phyloP scores from a whole-genome alignment of 1,140 invertebrate genomes.

The Drosophila pectinifera region DNA sequence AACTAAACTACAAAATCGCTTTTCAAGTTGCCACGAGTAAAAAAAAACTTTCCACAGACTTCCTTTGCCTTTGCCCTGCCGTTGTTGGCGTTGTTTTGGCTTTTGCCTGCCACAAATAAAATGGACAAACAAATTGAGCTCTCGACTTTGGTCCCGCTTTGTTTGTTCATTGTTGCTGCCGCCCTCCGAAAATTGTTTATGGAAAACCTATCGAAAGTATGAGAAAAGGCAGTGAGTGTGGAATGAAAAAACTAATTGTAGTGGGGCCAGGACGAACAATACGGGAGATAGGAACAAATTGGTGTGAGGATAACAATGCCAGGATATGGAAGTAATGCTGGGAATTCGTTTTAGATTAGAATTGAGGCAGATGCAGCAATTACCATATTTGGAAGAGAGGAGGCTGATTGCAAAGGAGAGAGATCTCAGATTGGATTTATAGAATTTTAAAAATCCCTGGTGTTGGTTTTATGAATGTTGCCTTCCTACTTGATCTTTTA shows the following conservation, averaged over 20 bases:
- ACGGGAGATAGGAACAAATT: slow-evolving; percentile 5
- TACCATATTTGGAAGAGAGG: not conserved
- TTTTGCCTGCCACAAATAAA: slow-evolving; percentile 60
- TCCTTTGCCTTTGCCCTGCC: not conserved
- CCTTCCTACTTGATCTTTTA: not conserved
- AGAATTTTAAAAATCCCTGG: no score
- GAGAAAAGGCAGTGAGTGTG: not conserved
- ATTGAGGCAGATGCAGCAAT: slow-evolving; percentile 2
- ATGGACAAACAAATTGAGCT: slow-evolving; percentile 60
- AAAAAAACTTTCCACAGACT: slow-evolving; percentile 24
- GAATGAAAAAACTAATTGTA: slow-evolving; percentile 41
- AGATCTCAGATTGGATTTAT: not conserved
- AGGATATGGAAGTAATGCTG: not conserved
- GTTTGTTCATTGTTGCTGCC: slow-evolving; percentile 14
- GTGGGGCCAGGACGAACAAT: slow-evolving; percentile 9
- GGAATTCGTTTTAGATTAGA: slow-evolving; percentile 15
- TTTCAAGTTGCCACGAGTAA: slow-evolving; percentile 49
- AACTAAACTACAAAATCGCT: slow-evolving; percentile 72
- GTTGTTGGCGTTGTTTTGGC: slow-evolving; percentile 9
- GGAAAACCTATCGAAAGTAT: slow-evolving; percentile 32
- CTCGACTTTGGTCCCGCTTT: slow-evolving; percentile 34
- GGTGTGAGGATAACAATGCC: slow-evolving; percentile 3
- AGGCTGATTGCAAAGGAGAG: not conserved
- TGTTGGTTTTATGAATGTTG: no score
- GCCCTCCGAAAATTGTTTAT: slow-evolving; percentile 56